Evolutionary conservation across 2,113 vertebrate genomes (phyloP), one percentile per base, ranked within the genome.

Genomic region (Rhinolophus ferrumequinum): DNA sequence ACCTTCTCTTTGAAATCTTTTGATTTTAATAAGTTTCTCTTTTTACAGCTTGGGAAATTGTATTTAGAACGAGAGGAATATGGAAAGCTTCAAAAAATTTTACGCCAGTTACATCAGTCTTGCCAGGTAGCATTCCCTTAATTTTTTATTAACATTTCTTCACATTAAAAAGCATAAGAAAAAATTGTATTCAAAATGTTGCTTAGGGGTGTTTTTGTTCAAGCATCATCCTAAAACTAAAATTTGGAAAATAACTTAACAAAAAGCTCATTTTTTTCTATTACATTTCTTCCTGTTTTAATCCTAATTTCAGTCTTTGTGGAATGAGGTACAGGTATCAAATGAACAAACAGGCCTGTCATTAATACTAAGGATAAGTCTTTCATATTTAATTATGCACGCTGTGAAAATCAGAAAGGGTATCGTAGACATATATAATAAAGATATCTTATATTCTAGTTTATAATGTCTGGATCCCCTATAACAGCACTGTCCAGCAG

Each of bases 11-110:
- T 96, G 56, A 97, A 95, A 86, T 88, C 64, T 91, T 87, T 54
- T 54, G 60, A 90, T 97, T 81, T 91, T 97, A 97, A 97, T 95
- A 92, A 83, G 79, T 88, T 90, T 91, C 8, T 90, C 98, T 97
- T 98, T 8, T 97, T 98, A 35, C 97, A 99, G 99, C 99, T 99
- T 98, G 99, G 99, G 69, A 99, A 99, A 98, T 98, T 99, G 97
- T 99, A 99, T 98, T 98, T 99, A 98, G 99, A 99, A 98, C 99
- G 99, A 97, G 99, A 99, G 97, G 99, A 99, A 96, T 99, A 99
- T 98, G 99, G 99, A 90, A 99, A 99, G 95, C 98, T 99, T 96
- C 99, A 99, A 97, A 99, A 99, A 98, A 99, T 99, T 97, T 98
- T 99, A 90, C 98, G 99, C 92, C 99, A 99, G 95, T 98, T 99